Conservation (phyloP, 1,140 invertebrate species). For the Ostrea denselamellosa region DNA sequence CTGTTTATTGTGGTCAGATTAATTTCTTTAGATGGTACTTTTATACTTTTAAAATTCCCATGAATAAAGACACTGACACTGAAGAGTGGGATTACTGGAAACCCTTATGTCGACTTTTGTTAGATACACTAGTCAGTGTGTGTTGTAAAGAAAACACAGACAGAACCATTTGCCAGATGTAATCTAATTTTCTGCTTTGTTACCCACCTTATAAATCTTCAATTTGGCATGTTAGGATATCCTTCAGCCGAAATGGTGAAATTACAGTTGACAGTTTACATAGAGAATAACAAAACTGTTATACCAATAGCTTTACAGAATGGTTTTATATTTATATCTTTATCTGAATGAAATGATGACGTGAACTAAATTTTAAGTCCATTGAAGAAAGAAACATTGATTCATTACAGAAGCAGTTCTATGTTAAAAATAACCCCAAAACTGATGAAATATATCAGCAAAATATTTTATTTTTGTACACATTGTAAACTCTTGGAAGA, state of each 20-base stretch:
- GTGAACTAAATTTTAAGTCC: constrained; percentile 2
- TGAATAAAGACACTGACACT: neutral
- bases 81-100: neutral
- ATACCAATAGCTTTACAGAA: neutral
- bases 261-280: neutral
- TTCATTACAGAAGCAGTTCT: neutral
- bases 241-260: constrained; percentile 13
- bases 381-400: constrained; percentile 14
- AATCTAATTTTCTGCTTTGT: constrained; percentile 37
- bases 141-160: constrained; percentile 20
- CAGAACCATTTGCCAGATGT: neutral
- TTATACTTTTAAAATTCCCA: neutral
- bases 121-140: neutral
- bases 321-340: neutral
- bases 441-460: neutral
- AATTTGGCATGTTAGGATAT: constrained; percentile 14
- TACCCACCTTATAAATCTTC: constrained; percentile 32
- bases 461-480: constrained; percentile 22
- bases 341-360: neutral
- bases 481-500: constrained; percentile 26
- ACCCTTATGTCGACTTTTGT: neutral
- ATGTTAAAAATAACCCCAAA: constrained; percentile 7
- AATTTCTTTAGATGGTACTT: neutral
- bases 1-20: neutral
- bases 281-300: constrained; percentile 1